These are phyloP conservation scores for Noctua janthina DNA, from an alignment of 2,888 invertebrate genomes.

Conservation along the genomic window DNA sequence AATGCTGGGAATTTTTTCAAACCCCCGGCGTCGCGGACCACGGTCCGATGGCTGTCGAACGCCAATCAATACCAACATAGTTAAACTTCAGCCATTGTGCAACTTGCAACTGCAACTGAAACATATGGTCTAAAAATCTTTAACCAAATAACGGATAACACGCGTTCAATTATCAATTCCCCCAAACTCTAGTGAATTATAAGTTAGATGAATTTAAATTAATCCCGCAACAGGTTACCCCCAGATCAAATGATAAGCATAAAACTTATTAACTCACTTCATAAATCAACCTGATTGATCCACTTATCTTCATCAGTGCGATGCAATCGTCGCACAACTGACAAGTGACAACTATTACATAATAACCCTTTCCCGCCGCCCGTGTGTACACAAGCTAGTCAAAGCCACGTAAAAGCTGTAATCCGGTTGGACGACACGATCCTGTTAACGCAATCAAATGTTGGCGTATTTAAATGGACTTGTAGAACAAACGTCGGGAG, in stretches of 20 bases:
- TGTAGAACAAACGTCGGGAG: constrained; percentile 41
- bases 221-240: constrained; percentile 30
- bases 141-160: not conserved
- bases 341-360: constrained; percentile 57
- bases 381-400: constrained; percentile 47
- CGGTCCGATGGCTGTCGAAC: constrained; percentile 29
- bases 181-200: not conserved
- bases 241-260: constrained; percentile 31
- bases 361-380: constrained; percentile 48
- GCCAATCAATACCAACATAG: constrained; percentile 46
- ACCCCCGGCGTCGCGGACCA: constrained; percentile 10
- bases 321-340: constrained; percentile 41
- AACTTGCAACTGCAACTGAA: constrained; percentile 23
- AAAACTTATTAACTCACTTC: constrained; percentile 38
- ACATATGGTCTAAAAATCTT: not conserved
- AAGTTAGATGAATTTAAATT: constrained; percentile 25
- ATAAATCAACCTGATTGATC: constrained; percentile 50
- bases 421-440: constrained; percentile 59
- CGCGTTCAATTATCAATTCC: not conserved
- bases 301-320: constrained; percentile 48
- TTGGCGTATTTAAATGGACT: constrained; percentile 60
- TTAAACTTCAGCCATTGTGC: constrained; percentile 8
- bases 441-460: constrained; percentile 64
- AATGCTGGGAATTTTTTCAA: constrained; percentile 51
- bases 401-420: constrained; percentile 60